phyloP scores from a whole-genome alignment of 2,113 vertebrate species.

The Boulengeromyrus knoepffleri region DNA sequence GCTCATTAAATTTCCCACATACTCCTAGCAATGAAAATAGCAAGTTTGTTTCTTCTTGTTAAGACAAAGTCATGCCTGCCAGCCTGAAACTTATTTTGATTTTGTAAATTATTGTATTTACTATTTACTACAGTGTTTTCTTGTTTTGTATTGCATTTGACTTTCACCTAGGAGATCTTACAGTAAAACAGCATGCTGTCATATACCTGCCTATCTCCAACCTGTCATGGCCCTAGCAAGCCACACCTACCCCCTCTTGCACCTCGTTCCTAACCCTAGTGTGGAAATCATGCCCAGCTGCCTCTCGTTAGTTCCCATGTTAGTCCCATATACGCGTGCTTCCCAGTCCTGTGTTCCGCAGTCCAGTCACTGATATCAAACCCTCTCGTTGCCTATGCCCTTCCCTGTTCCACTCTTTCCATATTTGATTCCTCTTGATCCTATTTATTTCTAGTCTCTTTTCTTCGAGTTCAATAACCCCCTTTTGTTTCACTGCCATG shows the following conservation, averaged over 20 bases:
- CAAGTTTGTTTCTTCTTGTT: neutral
- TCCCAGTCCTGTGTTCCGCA: neutral
- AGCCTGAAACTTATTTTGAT: neutral
- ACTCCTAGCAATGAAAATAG: neutral
- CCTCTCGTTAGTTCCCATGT: neutral
- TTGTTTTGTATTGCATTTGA: neutral
- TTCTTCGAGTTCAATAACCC: neutral
- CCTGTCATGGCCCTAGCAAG: neutral
- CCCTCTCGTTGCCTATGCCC: neutral
- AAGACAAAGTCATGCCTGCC: neutral
- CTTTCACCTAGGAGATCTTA: neutral
- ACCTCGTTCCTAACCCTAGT: neutral
- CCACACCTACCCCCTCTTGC: neutral
- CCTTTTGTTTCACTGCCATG: neutral
- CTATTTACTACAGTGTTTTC: neutral
- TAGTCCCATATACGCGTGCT: neutral
- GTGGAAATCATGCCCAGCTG: neutral
- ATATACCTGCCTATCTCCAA: neutral
- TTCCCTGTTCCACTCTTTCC: neutral
- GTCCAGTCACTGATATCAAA: neutral
- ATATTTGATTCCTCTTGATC: neutral
- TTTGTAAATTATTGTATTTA: neutral
- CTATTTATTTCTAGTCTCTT: neutral
- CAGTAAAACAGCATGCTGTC: neutral
- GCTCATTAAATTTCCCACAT: neutral